Base-by-base conservation (phyloP, 2,797 vertebrate species). In the Sebastes steindachneri region DNA sequence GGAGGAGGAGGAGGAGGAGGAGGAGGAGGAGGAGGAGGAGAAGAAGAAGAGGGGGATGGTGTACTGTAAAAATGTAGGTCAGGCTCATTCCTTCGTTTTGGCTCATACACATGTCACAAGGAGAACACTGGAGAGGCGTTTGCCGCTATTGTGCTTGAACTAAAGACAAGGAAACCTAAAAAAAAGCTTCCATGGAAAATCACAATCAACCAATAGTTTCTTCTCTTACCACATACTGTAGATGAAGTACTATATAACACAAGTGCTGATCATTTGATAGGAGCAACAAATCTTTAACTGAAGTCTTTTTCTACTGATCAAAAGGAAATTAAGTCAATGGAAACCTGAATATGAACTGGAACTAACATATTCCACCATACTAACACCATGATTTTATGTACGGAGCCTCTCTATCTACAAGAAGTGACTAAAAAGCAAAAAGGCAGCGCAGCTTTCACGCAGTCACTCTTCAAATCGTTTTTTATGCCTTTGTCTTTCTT, bases 61-160 rank as follows among this genome's bases (percentile, higher is more conserved):
- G 75, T 64, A 86, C 73, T 74, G 80, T 85, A 79, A 82, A 90
- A 92, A 93, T 93, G 89, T 94, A 93, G 93, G 93, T 94, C 94
- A 93, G 4, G 68, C 85, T 88, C 82, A 87, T 90, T 92, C 79
- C 77, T 84, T 88, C 45, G 2, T 82, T 93, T 88, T 79, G 75
- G 79, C 86, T 88, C 66, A 54, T 31, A 69, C 73, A 87, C 67
- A 80, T 68, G 67, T 89, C 84, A 87, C 23, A 67, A 63, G 64
- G 67, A 81, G 70, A 91, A 78, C 68, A 72, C 33, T 53, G 41
- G 64, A 80, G 68, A 84, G 63, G 23, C 21, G 3, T 62, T 68
- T 37, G 59, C 31, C 2, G 9, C 76, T 73, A 45, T 77, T 70
- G 73, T 41, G 84, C 67, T 66, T 55, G 9, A 84, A 68, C 35